Percentiles rank a stretch among this genome's conserved stretches.
Conservation (phyloP, 2,113 vertebrate genomes). For the Chitala chitala region DNA sequence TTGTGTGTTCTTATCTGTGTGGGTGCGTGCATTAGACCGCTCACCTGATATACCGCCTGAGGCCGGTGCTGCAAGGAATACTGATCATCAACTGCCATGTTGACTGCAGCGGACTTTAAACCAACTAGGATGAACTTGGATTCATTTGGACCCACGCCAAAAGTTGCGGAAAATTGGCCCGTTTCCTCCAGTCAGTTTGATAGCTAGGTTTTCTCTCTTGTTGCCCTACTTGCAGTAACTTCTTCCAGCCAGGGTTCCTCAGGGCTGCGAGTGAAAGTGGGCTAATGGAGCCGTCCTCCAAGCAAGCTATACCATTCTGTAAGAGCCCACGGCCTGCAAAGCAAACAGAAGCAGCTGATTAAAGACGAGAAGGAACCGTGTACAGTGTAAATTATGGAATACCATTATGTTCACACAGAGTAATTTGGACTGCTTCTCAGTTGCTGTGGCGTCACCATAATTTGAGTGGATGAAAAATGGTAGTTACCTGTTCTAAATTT, state of each 20-base stretch:
- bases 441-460: no score
- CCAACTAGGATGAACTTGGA: neutral
- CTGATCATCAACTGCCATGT: neutral
- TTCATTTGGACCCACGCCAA: neutral
- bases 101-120: neutral
- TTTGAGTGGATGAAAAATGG: no score
- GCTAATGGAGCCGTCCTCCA: neutral
- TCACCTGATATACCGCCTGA: neutral
- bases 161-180: no score
- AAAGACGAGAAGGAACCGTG: neutral
- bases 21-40: neutral
- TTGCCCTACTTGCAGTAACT: no score
- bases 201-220: no score
- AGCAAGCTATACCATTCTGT: neutral
- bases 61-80: neutral
- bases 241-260: neutral
- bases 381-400: no score
- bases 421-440: no score
- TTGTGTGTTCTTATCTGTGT: neutral
- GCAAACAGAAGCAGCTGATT: slow-evolving; percentile 5
- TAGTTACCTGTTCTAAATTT: slow-evolving; percentile 9
- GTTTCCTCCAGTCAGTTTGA: no score
- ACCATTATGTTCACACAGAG: no score
- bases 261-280: neutral
- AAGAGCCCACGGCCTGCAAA: neutral